Evolutionary conservation across 2,797 vertebrate genomes (phyloP), one percentile per base, ranked within the genome.

Genomic region (Craterocephalus amniculus): DNA sequence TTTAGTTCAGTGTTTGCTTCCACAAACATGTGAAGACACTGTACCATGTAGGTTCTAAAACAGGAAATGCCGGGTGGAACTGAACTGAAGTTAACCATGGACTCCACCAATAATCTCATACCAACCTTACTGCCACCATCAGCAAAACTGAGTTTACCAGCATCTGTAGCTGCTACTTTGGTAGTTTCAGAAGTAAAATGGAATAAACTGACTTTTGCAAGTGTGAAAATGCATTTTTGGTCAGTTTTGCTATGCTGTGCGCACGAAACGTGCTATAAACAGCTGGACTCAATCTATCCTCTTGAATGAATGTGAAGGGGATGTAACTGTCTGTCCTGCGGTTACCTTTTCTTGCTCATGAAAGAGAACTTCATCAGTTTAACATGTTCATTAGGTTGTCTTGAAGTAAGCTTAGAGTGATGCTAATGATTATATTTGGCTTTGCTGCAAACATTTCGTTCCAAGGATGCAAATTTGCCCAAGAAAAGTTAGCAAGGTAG

Each of bases 331-430:
- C n/a, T n/a, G n/a, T n/a, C n/a, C 63, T 57, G 52, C 49, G 29
- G 55, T 1, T 58, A 12, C 56, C 51, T 24, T n/a, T 20, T 31
- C 6, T 45, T 13, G 49, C 29, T 60, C 22, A 31, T 32, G 14
- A 45, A 49, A 55, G 16, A 76, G 38, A 35, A 51, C 27, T 27
- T 67, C 51, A 67, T 67, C 40, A 9, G 14, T 66, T 32, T 58
- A 10, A 63, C 55, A 70, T 40, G 56, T 62, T 51, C 52, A 58
- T 11, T 76, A 14, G 43, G 57, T 56, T 71, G 67, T 57, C 40
- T 49, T 55, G 49, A 66, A 29, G 51, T 54, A 55, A 78, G 72
- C 54, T 22, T 16, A 58, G n/a, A 60, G 34, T 16, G n/a, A 65
- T 32, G 27, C 31, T 70, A 45, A 20, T 27, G 24, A 24, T 26